phyloP scores from a whole-genome alignment of 2,113 vertebrate species.

The Varanus salvator region DNA sequence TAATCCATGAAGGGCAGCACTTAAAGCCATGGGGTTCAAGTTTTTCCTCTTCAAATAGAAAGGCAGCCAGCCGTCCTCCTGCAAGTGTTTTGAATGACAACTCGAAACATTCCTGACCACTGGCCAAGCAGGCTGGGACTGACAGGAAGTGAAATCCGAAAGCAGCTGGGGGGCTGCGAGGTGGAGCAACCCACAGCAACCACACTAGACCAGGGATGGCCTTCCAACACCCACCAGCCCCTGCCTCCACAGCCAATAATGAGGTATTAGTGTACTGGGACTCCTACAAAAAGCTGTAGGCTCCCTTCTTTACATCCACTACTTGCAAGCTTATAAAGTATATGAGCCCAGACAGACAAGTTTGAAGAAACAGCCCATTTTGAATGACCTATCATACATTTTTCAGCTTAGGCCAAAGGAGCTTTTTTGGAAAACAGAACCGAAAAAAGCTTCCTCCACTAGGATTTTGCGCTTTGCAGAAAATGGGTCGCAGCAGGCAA shows the following conservation, averaged over 20 bases:
- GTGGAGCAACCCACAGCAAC: no score
- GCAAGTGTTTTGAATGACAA: not conserved
- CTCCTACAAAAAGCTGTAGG: not conserved
- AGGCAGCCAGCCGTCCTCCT: not conserved
- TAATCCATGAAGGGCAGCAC: not conserved
- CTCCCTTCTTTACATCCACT: not conserved
- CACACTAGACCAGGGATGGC: no score
- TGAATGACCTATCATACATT: not conserved
- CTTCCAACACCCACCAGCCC: not conserved
- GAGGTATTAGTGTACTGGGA: not conserved
- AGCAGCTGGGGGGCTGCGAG: no score
- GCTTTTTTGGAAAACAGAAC: no score
- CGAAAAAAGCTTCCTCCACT: not conserved
- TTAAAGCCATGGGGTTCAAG: not conserved
- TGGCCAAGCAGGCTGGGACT: no score
- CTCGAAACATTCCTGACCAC: no score
- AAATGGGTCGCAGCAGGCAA: not conserved
- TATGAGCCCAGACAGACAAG: not conserved
- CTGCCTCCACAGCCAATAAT: not conserved
- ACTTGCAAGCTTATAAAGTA: not conserved
- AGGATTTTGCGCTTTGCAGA: not conserved
- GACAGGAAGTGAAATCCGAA: no score
- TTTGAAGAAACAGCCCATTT: no score
- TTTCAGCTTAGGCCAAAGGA: not conserved
- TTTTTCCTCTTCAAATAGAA: not conserved